Percentiles rank a stretch among this genome's conserved stretches.
These are phyloP conservation scores for Hypocryptadius cinnamomeus DNA, from an alignment of 2,113 vertebrate genomes.

Conservation along the genomic window DNA sequence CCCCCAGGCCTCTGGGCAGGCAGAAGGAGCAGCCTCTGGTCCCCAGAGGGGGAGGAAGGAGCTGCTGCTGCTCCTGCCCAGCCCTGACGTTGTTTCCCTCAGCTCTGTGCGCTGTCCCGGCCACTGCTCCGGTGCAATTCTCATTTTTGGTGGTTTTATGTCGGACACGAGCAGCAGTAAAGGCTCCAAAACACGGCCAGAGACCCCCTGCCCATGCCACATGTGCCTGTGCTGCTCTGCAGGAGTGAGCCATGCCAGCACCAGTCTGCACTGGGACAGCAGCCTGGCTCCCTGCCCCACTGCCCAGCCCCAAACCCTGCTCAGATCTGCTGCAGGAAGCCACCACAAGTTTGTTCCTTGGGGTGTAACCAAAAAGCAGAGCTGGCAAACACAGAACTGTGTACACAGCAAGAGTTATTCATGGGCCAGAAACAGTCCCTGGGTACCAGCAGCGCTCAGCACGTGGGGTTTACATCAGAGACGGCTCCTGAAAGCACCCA, in stretches of 20 bases:
- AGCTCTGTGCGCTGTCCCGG: neutral
- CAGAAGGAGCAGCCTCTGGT: neutral
- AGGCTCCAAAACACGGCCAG: neutral
- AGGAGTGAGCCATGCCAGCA: fast-evolving
- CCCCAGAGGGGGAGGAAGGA: neutral
- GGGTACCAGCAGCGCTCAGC: neutral
- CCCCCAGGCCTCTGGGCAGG: neutral
- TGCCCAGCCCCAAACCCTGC: neutral
- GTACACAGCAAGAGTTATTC: neutral
- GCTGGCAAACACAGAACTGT: neutral
- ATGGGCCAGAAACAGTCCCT: neutral
- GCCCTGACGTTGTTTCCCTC: neutral
- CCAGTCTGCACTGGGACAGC: neutral
- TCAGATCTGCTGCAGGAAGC: neutral
- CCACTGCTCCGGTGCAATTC: fast-evolving
- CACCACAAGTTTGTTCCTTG: neutral
- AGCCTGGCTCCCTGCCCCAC: neutral
- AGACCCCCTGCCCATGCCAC: too few species aligned
- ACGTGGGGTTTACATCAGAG: neutral
- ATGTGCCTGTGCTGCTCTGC: neutral
- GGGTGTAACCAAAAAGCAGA: neutral
- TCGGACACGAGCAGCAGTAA: neutral
- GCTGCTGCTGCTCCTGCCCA: neutral
- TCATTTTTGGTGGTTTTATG: neutral
- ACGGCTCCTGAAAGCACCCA: neutral